A percentile compares a stretch with the other conserved stretches of the same genome.
Evolutionary conservation across 2,113 vertebrate genomes (phyloP).

Genomic region (Polypterus senegalus): DNA sequence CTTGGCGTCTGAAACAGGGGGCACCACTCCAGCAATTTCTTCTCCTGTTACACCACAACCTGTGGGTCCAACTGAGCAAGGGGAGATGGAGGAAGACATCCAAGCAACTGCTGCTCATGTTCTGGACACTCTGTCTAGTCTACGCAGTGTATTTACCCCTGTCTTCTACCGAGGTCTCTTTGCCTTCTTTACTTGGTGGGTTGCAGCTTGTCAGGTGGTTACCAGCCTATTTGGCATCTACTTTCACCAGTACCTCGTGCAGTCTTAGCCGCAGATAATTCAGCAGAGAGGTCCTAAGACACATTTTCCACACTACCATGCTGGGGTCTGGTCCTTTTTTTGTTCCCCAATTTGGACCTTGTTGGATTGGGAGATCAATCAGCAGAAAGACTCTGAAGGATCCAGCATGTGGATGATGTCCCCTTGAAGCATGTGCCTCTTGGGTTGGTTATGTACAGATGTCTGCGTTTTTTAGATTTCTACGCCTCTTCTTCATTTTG

Average conservation of each 20-base stretch:
- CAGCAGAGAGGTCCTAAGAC: too few species aligned
- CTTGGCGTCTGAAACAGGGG: constrained; percentile 29
- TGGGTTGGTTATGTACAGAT: too few species aligned
- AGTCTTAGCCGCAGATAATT: constrained; percentile 37
- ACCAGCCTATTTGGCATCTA: constrained; percentile 86
- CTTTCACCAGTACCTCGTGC: constrained; percentile 81
- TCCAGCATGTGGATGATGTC: too few species aligned
- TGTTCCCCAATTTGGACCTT: too few species aligned
- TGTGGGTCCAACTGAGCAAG: constrained; percentile 15
- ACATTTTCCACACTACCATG: too few species aligned
- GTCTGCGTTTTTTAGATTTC: too few species aligned
- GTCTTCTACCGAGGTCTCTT: constrained; percentile 72
- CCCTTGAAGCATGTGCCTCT: too few species aligned
- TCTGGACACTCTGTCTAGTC: constrained; percentile 35
- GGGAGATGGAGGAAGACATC: constrained; percentile 49
- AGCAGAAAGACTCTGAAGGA: too few species aligned
- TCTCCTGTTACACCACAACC: not conserved
- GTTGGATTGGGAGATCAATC: too few species aligned
- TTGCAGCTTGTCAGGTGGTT: constrained; percentile 76
- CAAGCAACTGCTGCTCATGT: constrained; percentile 59
- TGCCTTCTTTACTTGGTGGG: constrained; percentile 88
- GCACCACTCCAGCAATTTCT: constrained; percentile 15
- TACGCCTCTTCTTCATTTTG: too few species aligned
- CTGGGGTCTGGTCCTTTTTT: too few species aligned
- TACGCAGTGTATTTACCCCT: constrained; percentile 59